Conservation (phyloP, 2,888 invertebrate species). For the Idaea aversata region DNA sequence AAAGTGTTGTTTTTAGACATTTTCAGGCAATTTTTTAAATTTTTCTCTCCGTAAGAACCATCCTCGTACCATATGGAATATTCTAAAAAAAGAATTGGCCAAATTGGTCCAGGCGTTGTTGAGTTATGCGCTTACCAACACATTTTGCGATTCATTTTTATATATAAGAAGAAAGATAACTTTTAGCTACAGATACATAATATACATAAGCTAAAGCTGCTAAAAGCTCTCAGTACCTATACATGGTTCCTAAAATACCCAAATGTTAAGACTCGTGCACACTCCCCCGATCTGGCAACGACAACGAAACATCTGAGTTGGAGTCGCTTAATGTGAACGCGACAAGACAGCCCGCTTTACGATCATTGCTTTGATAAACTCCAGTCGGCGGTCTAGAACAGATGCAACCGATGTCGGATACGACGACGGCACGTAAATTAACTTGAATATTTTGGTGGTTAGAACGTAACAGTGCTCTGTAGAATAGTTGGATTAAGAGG, state of each 20-base stretch:
- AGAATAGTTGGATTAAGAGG: background rate
- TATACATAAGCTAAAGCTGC: background rate
- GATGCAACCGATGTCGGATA: constrained; percentile 1
- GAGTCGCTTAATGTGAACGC: constrained; percentile 3
- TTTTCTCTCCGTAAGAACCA: no score
- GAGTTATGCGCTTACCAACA: no score
- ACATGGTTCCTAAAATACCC: background rate
- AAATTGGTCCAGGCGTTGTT: no score
- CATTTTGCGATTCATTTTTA: no score
- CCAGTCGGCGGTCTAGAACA: constrained; percentile 3
- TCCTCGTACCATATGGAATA: no score
- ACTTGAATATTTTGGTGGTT: background rate
- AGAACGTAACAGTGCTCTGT: background rate
- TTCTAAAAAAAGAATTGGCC: no score
- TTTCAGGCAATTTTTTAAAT: no score
- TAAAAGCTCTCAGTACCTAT: background rate
- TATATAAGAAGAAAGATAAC: no score
- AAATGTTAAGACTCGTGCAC: background rate
- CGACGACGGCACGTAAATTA: background rate
- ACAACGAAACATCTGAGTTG: background rate
- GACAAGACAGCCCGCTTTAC: constrained; percentile 15
- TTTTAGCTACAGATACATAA: background rate
- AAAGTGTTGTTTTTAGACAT: no score
- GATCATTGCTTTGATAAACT: constrained; percentile 18
- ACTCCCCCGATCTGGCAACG: background rate